phyloP scores from a whole-genome alignment of 1,140 invertebrate species.

The Ctenoplectra terminalis region DNA sequence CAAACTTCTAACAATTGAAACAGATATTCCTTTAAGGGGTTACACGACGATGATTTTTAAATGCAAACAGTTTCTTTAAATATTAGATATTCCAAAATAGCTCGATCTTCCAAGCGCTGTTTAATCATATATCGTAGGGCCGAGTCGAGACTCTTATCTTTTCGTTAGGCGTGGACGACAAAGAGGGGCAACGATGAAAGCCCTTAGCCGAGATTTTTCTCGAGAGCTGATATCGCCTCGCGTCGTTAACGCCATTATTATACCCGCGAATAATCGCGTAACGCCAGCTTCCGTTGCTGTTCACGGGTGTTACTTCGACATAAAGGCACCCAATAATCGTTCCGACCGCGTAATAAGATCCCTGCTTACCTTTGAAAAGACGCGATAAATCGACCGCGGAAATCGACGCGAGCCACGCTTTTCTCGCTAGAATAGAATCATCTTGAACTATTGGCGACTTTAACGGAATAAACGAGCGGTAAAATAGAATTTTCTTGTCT shows the following conservation, averaged over 20 bases:
- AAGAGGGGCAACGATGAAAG: background rate
- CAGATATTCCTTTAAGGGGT: too few relatives aligned
- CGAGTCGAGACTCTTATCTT: background rate
- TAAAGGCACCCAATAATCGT: constrained; percentile 40
- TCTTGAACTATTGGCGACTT: background rate
- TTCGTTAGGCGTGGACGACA: background rate
- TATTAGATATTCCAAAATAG: too few relatives aligned
- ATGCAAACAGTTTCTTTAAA: background rate
- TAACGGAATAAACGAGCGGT: background rate
- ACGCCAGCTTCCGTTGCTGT: background rate
- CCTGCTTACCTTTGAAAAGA: background rate
- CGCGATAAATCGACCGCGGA: constrained; percentile 43
- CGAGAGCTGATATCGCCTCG: background rate
- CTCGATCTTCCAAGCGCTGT: constrained; percentile 16
- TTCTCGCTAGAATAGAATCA: background rate
- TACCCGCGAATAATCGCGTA: constrained; percentile 26
- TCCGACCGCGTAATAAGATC: constrained; percentile 26
- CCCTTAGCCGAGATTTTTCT: constrained; percentile 30
- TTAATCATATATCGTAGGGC: constrained; percentile 12
- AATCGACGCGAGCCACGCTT: background rate
- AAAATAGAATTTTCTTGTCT: background rate
- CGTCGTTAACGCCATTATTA: constrained; percentile 48
- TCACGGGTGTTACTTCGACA: constrained; percentile 32
- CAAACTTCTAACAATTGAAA: background rate
- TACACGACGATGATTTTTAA: too few relatives aligned